phyloP scores from a whole-genome alignment of 2,113 vertebrate species.

The Agapornis roseicollis region DNA sequence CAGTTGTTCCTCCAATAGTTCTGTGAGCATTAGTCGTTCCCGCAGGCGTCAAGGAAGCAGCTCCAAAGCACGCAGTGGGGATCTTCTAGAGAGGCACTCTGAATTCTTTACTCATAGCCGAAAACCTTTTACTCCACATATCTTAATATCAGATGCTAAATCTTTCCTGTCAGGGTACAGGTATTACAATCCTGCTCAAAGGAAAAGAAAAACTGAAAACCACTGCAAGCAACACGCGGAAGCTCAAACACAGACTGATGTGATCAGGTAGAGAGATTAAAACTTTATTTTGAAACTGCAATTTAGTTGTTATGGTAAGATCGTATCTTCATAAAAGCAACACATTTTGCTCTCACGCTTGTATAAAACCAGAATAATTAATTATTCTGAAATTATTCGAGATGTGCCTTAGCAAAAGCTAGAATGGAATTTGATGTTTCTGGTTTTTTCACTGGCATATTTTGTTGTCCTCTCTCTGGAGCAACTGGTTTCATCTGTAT shows the following conservation, averaged over 20 bases:
- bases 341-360: not conserved
- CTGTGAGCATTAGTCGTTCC: not conserved
- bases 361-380: not conserved
- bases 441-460: not conserved
- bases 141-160: constrained; percentile 84
- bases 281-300: not conserved
- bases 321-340: not conserved
- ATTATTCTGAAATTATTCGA: not conserved
- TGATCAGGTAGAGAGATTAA: constrained; percentile 76
- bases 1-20: not conserved
- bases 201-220: constrained; percentile 44
- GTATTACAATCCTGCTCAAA: constrained; percentile 85
- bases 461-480: not conserved
- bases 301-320: not conserved
- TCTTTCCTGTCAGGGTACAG: constrained; percentile 85
- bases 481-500: not conserved
- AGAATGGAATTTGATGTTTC: not conserved
- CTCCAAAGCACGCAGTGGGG: constrained; percentile 78
- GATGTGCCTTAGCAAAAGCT: not conserved
- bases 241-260: constrained; percentile 76
- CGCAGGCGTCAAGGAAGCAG: constrained; percentile 69
- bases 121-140: constrained; percentile 89
- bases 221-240: constrained; percentile 26
- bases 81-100: constrained; percentile 87
- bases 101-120: constrained; percentile 79